These are phyloP conservation scores for Orgyia antiqua DNA, from an alignment of 2,888 invertebrate species.

Conservation along the genomic window DNA sequence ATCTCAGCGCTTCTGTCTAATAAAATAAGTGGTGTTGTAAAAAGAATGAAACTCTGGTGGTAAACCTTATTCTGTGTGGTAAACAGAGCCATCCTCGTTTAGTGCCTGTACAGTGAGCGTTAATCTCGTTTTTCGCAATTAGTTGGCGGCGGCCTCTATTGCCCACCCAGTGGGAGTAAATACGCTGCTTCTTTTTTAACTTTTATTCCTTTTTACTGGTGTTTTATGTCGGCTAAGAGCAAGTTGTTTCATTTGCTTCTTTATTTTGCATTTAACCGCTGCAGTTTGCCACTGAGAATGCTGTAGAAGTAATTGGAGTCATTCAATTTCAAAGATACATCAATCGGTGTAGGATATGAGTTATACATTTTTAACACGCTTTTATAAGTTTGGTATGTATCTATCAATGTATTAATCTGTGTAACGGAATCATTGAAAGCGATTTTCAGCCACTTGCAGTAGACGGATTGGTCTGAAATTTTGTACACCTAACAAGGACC, in stretches of 20 bases:
- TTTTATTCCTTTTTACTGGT: conserved; percentile 43
- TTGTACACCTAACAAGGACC: too few species aligned
- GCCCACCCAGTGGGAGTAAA: conserved; percentile 48
- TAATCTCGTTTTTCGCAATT: conserved; percentile 74
- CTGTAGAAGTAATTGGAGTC: too few species aligned
- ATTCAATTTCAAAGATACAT: too few species aligned
- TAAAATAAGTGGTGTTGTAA: conserved; percentile 65
- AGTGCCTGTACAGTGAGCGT: conserved; percentile 61
- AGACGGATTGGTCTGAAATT: too few species aligned
- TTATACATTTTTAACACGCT: too few species aligned
- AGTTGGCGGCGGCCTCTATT: conserved; percentile 60
- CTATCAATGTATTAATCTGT: too few species aligned
- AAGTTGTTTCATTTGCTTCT: conserved; percentile 32
- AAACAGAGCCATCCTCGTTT: conserved; percentile 60
- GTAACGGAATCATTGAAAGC: too few species aligned
- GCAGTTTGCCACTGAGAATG: too few species aligned
- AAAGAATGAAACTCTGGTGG: conserved; percentile 53
- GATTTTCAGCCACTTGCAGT: too few species aligned
- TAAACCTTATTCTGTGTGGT: too few species aligned
- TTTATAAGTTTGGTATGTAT: too few species aligned
- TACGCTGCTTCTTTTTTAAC: conserved; percentile 44
- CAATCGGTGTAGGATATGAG: too few species aligned
- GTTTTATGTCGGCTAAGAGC: conserved; percentile 38
- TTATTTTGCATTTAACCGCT: conserved; percentile 32
- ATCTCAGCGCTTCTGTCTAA: conserved; percentile 52